A percentile compares a stretch with the other conserved stretches of the same genome.
phyloP scores from a whole-genome alignment of 2,888 invertebrate genomes.

The Lomographa bimaculata region DNA sequence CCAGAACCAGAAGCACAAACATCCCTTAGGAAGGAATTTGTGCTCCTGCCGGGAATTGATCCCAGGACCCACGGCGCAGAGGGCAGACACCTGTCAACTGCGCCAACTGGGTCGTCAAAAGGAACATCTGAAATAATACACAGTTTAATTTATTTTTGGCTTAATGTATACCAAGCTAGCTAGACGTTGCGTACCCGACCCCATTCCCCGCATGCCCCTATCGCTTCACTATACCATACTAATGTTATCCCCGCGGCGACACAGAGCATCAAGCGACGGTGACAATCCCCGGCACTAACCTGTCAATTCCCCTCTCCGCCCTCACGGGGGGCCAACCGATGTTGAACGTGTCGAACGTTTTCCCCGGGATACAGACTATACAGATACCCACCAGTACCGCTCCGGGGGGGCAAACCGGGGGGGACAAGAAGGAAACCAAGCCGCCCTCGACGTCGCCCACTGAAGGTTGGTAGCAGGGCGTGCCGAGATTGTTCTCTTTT shows the following conservation, averaged over 20 bases:
- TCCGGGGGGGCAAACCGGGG: slow-evolving; percentile 32
- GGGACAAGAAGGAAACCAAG: slow-evolving; percentile 86
- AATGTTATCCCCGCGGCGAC: slow-evolving; percentile 60
- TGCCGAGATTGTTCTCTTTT: slow-evolving; percentile 33
- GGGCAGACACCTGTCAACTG: too few species aligned
- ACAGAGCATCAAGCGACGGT: slow-evolving; percentile 82
- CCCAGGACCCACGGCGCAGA: too few species aligned
- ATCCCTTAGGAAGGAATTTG: too few species aligned
- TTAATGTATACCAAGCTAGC: too few species aligned
- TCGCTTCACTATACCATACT: slow-evolving; percentile 69
- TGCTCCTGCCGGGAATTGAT: too few species aligned
- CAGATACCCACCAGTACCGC: slow-evolving; percentile 46
- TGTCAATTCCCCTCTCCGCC: slow-evolving; percentile 82
- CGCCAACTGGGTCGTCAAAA: too few species aligned
- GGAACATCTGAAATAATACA: too few species aligned
- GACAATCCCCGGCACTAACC: slow-evolving; percentile 86
- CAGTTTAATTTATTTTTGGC: too few species aligned
- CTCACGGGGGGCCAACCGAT: slow-evolving; percentile 75
- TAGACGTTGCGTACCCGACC: slow-evolving; percentile 22
- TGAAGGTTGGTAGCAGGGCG: slow-evolving; percentile 67
- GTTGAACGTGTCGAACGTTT: slow-evolving; percentile 81
- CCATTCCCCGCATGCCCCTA: slow-evolving; percentile 45
- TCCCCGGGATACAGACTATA: slow-evolving; percentile 61
- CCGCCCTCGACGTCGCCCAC: slow-evolving; percentile 45
- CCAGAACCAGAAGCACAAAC: too few species aligned